Evolutionary conservation across 2,888 invertebrate genomes (phyloP).

Genomic region (Ceraclea dissimilis): DNA sequence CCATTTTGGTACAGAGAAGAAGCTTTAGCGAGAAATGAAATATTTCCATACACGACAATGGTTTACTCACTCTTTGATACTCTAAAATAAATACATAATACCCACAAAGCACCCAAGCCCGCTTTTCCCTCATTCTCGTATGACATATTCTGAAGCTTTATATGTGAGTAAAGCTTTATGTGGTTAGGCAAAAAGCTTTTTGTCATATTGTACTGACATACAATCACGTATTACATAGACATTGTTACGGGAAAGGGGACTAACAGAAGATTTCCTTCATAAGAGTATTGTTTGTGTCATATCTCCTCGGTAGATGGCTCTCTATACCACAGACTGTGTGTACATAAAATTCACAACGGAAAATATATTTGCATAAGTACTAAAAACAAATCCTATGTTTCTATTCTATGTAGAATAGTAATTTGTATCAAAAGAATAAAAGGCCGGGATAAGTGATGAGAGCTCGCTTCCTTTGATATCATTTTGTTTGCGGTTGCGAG

Average conservation of each 20-base stretch:
- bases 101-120: slow-evolving; percentile 22
- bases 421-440: slow-evolving; percentile 26
- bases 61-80: slow-evolving; percentile 13
- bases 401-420: slow-evolving; percentile 22
- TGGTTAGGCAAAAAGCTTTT: slow-evolving; percentile 22
- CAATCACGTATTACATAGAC: slow-evolving; percentile 18
- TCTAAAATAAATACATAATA: slow-evolving; percentile 25
- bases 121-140: slow-evolving; percentile 14
- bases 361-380: slow-evolving; percentile 17
- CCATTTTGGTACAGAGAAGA: background rate
- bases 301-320: slow-evolving; percentile 20
- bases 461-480: slow-evolving; percentile 22
- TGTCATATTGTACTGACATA: slow-evolving; percentile 18
- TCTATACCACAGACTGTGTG: background rate
- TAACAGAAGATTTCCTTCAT: slow-evolving; percentile 15
- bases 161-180: slow-evolving; percentile 19
- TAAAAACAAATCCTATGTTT: slow-evolving; percentile 18
- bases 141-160: slow-evolving; percentile 17
- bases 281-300: slow-evolving; percentile 17
- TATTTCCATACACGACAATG: slow-evolving; percentile 10
- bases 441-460: slow-evolving; percentile 24
- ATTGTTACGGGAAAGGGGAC: slow-evolving; percentile 17
- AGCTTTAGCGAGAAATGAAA: slow-evolving; percentile 8
- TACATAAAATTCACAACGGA: slow-evolving; percentile 7
- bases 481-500: slow-evolving; percentile 18